phyloP scores from a whole-genome alignment of 2,888 invertebrate genomes.

The Lamproptera curius region DNA sequence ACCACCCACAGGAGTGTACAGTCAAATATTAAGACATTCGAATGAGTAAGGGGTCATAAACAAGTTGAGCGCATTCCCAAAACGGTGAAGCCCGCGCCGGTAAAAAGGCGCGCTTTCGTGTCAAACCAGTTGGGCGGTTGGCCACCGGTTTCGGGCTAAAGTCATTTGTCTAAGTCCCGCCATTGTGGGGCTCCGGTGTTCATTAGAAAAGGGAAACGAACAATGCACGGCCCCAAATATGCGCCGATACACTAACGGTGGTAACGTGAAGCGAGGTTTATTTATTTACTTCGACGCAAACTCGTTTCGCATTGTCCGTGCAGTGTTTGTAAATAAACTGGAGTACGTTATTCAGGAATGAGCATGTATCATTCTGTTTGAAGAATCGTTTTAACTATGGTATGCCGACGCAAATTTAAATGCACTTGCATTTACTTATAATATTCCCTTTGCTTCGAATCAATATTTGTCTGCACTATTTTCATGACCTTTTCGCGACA shows the following conservation, averaged over 20 bases:
- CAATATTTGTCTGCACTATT: no score
- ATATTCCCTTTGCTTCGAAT: no score
- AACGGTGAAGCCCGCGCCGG: conserved; percentile 4
- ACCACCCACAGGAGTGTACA: no score
- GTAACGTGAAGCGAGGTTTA: conserved; percentile 23
- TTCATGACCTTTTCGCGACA: no score
- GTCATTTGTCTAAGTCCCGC: conserved; percentile 47
- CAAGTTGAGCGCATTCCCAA: conserved; percentile 4
- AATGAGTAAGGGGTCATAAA: conserved; percentile 3
- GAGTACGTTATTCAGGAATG: no score
- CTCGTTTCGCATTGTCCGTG: not conserved
- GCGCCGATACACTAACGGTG: not conserved
- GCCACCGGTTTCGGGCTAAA: conserved; percentile 30
- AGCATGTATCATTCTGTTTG: no score
- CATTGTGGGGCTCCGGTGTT: conserved; percentile 35
- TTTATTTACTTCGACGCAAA: not conserved
- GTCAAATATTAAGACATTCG: conserved; percentile 14
- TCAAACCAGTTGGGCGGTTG: conserved; percentile 23
- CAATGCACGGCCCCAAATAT: conserved; percentile 15
- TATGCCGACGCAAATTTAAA: no score
- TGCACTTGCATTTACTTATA: no score
- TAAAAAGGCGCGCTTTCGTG: conserved; percentile 11
- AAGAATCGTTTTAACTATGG: no score
- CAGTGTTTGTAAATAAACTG: conserved; percentile 2
- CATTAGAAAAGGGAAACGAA: conserved; percentile 29